Conservation (phyloP, 2,797 vertebrate species). For the Bucorvus abyssinicus region DNA sequence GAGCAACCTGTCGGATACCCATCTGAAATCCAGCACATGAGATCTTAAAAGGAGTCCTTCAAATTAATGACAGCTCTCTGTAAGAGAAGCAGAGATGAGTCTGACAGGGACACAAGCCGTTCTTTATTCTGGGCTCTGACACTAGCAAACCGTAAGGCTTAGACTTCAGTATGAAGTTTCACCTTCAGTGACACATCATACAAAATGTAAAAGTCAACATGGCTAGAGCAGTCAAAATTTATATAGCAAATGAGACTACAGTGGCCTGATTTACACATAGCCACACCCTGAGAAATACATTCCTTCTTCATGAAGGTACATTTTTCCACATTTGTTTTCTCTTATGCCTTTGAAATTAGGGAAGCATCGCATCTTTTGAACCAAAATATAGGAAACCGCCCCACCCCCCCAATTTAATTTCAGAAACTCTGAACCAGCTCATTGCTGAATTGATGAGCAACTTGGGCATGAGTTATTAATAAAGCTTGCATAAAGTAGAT, state of each 20-base stretch:
- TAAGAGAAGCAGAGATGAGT: neutral
- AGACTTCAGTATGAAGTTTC: neutral
- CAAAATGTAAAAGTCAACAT: neutral
- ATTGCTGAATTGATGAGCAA: constrained; percentile 15
- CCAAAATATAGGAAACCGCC: neutral
- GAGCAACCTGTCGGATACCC: neutral
- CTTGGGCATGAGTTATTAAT: constrained; percentile 32
- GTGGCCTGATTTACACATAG: neutral
- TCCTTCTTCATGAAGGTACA: neutral
- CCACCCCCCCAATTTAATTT: neutral
- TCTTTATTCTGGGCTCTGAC: neutral
- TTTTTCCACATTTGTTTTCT: neutral
- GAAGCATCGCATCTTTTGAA: neutral
- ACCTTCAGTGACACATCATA: neutral
- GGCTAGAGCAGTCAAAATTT: neutral
- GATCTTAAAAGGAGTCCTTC: neutral
- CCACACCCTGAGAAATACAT: neutral
- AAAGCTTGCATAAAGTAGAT: constrained; percentile 23
- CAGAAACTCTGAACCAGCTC: neutral
- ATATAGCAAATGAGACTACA: neutral
- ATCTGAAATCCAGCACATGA: neutral
- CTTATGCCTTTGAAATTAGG: neutral
- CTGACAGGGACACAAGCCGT: neutral
- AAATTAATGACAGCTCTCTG: neutral
- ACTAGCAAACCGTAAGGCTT: neutral